phyloP scores from a whole-genome alignment of 2,113 vertebrate genomes.

The Chitala chitala region DNA sequence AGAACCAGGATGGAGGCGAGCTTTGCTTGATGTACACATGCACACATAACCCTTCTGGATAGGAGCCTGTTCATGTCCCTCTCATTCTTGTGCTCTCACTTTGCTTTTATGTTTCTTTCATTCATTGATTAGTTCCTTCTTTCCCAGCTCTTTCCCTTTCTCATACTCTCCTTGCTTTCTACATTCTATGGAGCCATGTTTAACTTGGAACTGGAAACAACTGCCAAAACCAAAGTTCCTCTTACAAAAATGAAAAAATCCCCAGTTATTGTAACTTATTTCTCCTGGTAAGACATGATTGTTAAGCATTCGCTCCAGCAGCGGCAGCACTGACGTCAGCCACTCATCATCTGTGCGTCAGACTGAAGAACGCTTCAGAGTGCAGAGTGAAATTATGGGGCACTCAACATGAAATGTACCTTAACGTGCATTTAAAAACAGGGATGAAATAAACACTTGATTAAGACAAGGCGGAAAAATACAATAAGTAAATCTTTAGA shows the following conservation, averaged over 20 bases:
- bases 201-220: constrained; percentile 1
- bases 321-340: neutral
- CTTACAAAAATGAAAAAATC: neutral
- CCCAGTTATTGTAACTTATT: neutral
- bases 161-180: neutral
- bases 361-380: neutral
- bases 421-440: neutral
- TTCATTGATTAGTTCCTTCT: too few species aligned
- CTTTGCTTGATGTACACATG: too few species aligned
- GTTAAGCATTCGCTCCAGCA: neutral
- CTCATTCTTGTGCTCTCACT: neutral
- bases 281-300: neutral
- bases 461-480: too few species aligned
- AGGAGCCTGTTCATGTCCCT: neutral
- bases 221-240: neutral
- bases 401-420: neutral
- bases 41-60: neutral
- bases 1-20: too few species aligned
- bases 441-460: neutral
- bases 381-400: neutral
- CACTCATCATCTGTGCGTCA: neutral
- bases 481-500: too few species aligned
- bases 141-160: neutral
- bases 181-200: neutral
- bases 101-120: neutral